phyloP scores from a whole-genome alignment of 1,140 invertebrate genomes.

The Orchesella cincta region DNA sequence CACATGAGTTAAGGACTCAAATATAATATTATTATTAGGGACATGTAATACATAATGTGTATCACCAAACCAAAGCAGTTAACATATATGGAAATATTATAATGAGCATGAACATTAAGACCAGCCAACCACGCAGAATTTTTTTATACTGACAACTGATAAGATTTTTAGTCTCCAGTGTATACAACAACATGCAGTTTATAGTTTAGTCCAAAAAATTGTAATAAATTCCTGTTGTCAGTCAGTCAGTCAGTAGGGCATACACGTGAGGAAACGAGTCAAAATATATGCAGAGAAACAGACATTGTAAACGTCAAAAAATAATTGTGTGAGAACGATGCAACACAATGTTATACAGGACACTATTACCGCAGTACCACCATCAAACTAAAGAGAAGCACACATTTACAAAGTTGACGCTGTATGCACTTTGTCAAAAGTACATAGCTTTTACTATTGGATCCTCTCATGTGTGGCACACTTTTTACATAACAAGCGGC shows the following conservation, averaged over 20 bases:
- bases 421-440: too few relatives aligned
- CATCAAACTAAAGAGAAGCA: neutral
- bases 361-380: neutral
- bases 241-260: neutral
- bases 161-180: neutral
- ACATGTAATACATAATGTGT: neutral
- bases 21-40: too few relatives aligned
- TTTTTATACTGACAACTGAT: neutral
- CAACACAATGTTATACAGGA: neutral
- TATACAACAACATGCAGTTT: neutral
- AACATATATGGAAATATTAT: neutral
- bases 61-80: neutral
- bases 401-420: too few relatives aligned
- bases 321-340: neutral
- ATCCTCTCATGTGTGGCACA: too few relatives aligned
- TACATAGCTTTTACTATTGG: too few relatives aligned
- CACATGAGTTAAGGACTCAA: too few relatives aligned
- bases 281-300: neutral
- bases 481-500: conserved; percentile 15
- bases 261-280: neutral
- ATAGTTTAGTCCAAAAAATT: neutral
- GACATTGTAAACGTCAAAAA: neutral
- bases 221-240: conserved; percentile 7
- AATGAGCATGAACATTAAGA: neutral
- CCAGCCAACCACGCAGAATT: neutral